phyloP scores from a whole-genome alignment of 2,113 vertebrate genomes.

The Corynorhinus townsendii region DNA sequence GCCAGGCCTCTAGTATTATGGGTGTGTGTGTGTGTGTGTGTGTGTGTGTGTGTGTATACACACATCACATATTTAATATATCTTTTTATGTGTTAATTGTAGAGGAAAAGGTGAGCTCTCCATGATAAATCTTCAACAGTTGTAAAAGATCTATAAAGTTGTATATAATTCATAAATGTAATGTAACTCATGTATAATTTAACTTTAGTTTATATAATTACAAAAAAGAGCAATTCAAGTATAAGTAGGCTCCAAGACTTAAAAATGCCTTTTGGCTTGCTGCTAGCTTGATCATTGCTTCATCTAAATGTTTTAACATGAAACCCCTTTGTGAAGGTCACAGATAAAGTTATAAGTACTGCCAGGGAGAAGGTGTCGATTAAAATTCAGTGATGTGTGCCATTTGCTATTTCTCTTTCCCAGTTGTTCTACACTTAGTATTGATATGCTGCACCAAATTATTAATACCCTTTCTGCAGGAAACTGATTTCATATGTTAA shows the following conservation, averaged over 20 bases:
- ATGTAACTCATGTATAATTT: neutral
- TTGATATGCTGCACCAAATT: neutral
- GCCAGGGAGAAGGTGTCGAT: neutral
- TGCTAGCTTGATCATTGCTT: neutral
- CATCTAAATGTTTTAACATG: conserved; percentile 23
- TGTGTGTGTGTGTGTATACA: neutral
- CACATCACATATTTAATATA: neutral
- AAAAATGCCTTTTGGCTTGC: neutral
- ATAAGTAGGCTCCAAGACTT: neutral
- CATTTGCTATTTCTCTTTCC: conserved; percentile 21
- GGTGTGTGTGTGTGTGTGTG: too few relatives aligned
- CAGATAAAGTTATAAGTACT: neutral
- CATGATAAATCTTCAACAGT: neutral
- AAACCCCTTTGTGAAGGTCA: conserved; percentile 31
- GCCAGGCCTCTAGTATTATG: too few relatives aligned
- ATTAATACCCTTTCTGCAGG: neutral
- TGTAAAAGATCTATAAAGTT: neutral
- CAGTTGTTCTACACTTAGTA: neutral
- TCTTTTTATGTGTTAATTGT: neutral
- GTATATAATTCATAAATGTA: neutral
- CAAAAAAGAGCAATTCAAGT: conserved; percentile 1
- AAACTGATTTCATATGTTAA: neutral
- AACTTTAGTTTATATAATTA: neutral
- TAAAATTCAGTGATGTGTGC: neutral
- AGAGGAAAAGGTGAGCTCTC: neutral